Evolutionary conservation across 1,140 invertebrate species (phyloP), one percentile per base, ranked within the genome.

Genomic region (Cryptotermes secundus): DNA sequence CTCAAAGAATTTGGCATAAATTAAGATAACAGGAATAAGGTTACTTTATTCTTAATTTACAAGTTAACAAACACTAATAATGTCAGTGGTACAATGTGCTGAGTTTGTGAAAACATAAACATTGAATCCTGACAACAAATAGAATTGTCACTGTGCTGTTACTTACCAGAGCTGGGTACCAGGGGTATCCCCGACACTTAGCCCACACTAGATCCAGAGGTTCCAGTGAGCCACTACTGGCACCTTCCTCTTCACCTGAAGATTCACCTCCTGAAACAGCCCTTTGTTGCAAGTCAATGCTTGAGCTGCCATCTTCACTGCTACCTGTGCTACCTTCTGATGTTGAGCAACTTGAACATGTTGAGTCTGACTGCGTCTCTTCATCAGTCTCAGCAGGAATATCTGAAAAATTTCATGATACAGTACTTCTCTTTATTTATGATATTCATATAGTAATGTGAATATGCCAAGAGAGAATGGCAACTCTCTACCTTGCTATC

Each of bases 191-290:
- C 85, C 97, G 93, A 91, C 97, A 99, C 88, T 99, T 99, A 1
- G 97, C 97, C 98, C 98, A 99, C 2, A 99, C 97, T 16, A 99
- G 92, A 89, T 98, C 97, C 34, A 99, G 90, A 2, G 96, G 95
- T 87, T 96, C 95, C 49, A 97, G 88, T n/a, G 81, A 34, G 2
- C 36, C 38, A 45, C 36, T 31, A 31, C 36, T 82, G 3, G n/a
- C 35, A 12, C 35, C 80, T 22, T 82, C 80, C 14, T 84, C 84
- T 42, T 84, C 84, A 31, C 79, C 84, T 42, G 84, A 84, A 10
- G 80, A 82, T 31, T 84, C 84, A 34, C 45, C 80, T 82, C 42
- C 84, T 45, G 84, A 81, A 35, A 31, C 38, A n/a, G 26, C 59
- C n/a, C 59, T 72, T 19, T 79, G 84, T 31, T 81, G 80, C 26